phyloP scores from a whole-genome alignment of 2,113 vertebrate species.

The Machaerirhynchus nigripectus region DNA sequence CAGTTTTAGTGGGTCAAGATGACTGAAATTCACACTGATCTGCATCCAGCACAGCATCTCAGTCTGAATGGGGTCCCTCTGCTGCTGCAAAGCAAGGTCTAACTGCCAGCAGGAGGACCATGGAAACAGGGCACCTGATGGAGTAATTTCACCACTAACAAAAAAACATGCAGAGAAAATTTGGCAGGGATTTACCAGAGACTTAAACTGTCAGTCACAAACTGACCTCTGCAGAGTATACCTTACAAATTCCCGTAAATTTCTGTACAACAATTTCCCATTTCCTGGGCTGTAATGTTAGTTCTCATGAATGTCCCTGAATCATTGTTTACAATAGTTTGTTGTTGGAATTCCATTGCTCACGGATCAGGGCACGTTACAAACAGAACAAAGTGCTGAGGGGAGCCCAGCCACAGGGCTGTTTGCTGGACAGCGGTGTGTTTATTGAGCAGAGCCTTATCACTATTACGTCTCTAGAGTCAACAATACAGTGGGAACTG shows the following conservation, averaged over 20 bases:
- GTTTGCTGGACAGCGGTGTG: neutral
- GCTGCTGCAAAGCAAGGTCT: neutral
- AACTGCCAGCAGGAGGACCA: neutral
- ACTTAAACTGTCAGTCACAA: neutral
- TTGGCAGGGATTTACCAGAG: neutral
- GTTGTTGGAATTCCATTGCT: neutral
- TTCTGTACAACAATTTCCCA: neutral
- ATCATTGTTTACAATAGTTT: neutral
- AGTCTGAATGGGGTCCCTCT: neutral
- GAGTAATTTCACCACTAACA: neutral
- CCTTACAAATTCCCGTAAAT: neutral
- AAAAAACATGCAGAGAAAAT: neutral
- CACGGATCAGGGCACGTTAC: accelerated
- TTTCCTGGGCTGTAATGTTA: neutral
- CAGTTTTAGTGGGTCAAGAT: neutral
- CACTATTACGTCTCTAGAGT: neutral
- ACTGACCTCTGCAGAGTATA: neutral
- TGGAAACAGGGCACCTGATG: neutral
- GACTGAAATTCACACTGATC: neutral
- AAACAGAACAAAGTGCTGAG: neutral
- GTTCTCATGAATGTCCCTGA: neutral
- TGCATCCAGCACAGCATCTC: neutral
- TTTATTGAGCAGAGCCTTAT: slow-evolving; percentile 8
- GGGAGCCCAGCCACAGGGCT: neutral
- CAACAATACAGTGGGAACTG: slow-evolving; percentile 39